These are phyloP conservation scores for Prochilodus magdalenae DNA, from an alignment of 2,113 vertebrate genomes.

Conservation along the genomic window DNA sequence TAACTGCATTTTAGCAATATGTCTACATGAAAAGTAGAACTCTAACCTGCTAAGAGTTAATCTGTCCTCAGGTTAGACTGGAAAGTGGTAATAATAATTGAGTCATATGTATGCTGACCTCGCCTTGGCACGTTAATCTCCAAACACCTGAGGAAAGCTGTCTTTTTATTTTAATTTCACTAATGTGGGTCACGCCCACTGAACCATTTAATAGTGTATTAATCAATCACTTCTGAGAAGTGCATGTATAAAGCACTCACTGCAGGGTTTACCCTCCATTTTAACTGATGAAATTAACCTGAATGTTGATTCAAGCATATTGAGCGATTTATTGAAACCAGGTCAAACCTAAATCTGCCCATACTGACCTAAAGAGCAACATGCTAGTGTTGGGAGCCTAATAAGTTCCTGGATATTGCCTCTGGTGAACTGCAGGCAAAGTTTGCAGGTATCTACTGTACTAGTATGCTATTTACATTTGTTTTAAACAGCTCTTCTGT, in stretches of 20 bases:
- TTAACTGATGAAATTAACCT: slow-evolving; percentile 41
- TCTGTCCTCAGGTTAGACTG: not conserved
- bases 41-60: not conserved
- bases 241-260: not conserved
- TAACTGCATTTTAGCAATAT: too few species aligned
- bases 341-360: not conserved
- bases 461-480: too few species aligned
- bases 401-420: too few species aligned
- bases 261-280: slow-evolving; percentile 19
- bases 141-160: not conserved
- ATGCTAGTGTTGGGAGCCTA: too few species aligned
- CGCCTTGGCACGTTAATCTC: not conserved
- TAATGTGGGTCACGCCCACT: slow-evolving; percentile 7
- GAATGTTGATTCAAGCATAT: slow-evolving; percentile 29
- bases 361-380: not conserved
- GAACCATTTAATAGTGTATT: slow-evolving; percentile 14
- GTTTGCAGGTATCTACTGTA: too few species aligned
- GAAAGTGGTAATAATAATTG: not conserved
- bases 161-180: slow-evolving; percentile 40
- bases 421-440: too few species aligned
- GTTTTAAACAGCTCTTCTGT: too few species aligned
- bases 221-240: slow-evolving; percentile 24
- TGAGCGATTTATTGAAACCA: slow-evolving; percentile 10
- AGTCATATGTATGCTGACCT: not conserved
- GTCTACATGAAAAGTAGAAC: not conserved